Conservation (phyloP, 2,113 vertebrate species). For the Eptesicus fuscus region DNA sequence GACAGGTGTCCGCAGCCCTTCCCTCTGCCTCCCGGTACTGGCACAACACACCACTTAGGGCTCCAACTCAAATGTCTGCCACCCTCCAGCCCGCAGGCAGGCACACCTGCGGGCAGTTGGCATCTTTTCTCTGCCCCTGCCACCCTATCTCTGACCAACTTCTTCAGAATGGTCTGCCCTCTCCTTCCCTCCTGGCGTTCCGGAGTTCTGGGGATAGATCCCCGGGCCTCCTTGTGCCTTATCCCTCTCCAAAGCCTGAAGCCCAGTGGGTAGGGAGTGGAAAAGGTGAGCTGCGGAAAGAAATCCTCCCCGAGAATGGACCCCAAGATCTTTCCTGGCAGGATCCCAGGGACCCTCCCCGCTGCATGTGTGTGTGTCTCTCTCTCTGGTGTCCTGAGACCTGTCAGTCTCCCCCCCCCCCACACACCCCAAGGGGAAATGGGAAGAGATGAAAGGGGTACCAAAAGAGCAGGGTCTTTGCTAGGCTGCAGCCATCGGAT, state of each 20-base stretch:
- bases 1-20: neutral
- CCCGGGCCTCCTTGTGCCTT: neutral
- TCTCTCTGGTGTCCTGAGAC: neutral
- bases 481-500: neutral
- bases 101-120: neutral
- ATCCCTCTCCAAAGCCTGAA: neutral
- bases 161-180: neutral
- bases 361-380: neutral
- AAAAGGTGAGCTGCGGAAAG: neutral
- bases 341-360: too few species aligned
- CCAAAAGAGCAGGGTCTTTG: neutral
- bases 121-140: neutral
- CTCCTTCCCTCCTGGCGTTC: neutral
- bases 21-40: neutral
- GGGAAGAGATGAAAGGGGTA: neutral
- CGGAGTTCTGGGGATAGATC: neutral
- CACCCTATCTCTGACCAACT: neutral
- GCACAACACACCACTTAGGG: neutral
- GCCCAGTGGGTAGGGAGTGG: neutral
- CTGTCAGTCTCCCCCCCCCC: neutral
- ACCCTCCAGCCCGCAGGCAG: neutral
- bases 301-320: neutral
- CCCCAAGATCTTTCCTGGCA: neutral
- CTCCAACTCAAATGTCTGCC: neutral
- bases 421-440: neutral